Evolutionary conservation across 2,113 vertebrate species (phyloP), one percentile per base, ranked within the genome.

Genomic region (Lethenteron camtschaticum): DNA sequence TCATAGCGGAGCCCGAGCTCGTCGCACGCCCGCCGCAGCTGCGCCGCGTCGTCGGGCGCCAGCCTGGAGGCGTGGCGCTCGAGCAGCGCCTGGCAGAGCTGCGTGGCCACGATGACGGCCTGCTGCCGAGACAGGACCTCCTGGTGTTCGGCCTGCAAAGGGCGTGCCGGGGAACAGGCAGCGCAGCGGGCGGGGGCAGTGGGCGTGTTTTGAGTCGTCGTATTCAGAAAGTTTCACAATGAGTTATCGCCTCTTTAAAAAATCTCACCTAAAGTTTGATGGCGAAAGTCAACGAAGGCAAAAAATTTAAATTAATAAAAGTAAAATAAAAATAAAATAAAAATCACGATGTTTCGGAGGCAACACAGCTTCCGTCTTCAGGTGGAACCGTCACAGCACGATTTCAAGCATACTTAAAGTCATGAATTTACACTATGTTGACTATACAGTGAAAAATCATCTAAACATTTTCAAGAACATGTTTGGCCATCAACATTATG

Each of bases 61-160:
- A 97, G 82, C 2, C 79, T 79, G 13, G 75, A 84, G 74, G 89
- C 79, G 0, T 89, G 86, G 57, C 82, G 85, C 2, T 87, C 87
- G 78, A 96, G 78, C 56, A 96, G 84, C 1, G 86, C 79, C 71
- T 86, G 89, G 0, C 84, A 82, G 0, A 86, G 80, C 75, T 95
- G 90, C 0, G 85, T 80, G 68, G 89, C 82, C 73, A 90, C 78
- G 70, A 94, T 83, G 10, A 96, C 73, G 7, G 86, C 83, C 55
- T 89, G 84, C 77, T 99, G 92, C 74, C 90, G 90, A 68, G 85
- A 80, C 74, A 90, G 85, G 73, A 96, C 84, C 77, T 87, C 85
- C 78, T 85, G 84, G 70, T 94, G 85, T 76, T 75, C 83, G 0
- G 73, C 77, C 94, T 97, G 79, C 0, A 3, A 58, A 55, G 13